phyloP scores from a whole-genome alignment of 2,888 invertebrate genomes.

The Isoperla grammatica region DNA sequence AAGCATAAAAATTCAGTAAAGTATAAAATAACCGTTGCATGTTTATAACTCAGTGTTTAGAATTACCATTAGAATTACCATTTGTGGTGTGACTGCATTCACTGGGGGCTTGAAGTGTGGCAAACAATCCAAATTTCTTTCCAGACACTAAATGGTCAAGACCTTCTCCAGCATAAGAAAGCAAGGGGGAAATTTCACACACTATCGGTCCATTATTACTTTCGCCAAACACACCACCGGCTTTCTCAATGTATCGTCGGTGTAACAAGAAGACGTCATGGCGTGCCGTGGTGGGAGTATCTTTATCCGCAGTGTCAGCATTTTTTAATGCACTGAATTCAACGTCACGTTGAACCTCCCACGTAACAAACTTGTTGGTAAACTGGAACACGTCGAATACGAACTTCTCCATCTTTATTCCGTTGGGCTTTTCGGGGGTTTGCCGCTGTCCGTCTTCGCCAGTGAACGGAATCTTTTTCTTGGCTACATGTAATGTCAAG shows the following conservation, averaged over 20 bases:
- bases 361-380: slow-evolving; percentile 82
- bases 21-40: too few relatives aligned
- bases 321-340: slow-evolving; percentile 99
- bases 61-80: slow-evolving; percentile 20
- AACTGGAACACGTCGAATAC: slow-evolving; percentile 98
- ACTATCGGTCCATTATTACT: slow-evolving; percentile 48
- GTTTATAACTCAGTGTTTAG: not conserved
- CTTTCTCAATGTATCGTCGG: slow-evolving; percentile 68
- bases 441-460: slow-evolving; percentile 63
- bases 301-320: slow-evolving; percentile 76
- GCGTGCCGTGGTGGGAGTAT: slow-evolving; percentile 84
- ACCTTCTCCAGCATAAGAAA: slow-evolving; percentile 89
- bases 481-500: slow-evolving; percentile 88
- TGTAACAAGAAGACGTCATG: slow-evolving; percentile 72
- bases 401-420: slow-evolving; percentile 98
- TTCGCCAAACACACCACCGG: slow-evolving; percentile 69
- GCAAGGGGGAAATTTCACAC: slow-evolving; percentile 88
- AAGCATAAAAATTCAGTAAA: too few relatives aligned
- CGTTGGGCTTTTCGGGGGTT: slow-evolving; percentile 80
- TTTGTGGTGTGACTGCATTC: slow-evolving; percentile 18
- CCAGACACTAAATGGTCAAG: slow-evolving; percentile 44
- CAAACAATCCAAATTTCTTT: slow-evolving; percentile 17
- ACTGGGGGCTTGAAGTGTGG: slow-evolving; percentile 5
- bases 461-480: slow-evolving; percentile 92
- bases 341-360: slow-evolving; percentile 85